Base-by-base conservation (phyloP, 2,113 vertebrate genomes). In the Megaptera novaeangliae region DNA sequence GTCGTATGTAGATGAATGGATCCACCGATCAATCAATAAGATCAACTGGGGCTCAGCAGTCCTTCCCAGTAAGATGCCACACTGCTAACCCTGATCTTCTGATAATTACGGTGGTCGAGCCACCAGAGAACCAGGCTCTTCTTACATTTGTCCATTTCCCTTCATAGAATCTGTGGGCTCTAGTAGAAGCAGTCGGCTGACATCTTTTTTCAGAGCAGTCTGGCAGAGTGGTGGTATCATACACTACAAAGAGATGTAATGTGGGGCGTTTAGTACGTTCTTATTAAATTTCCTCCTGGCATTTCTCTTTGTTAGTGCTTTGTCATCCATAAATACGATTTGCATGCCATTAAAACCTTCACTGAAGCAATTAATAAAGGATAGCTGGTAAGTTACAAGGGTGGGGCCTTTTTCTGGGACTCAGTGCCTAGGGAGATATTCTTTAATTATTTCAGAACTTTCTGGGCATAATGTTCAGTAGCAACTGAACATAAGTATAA, bases 131-230 rank as follows among this genome's bases (percentile, higher is more conserved):
- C 61, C 41, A 63, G 31, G 44, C 59, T 59, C 15, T 41, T 71
- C 41, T 89, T 34, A 12, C 6, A 8, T 66, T 61, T 85, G 71
- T 85, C n/a, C 49, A 8, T 88, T 72, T 96, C 44, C 29, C 18
- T 34, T 75, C 61, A 3, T 1, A 8, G 49, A 34, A 55, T 27
- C 64, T 27, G 61, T n/a, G 46, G 29, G 44, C 84, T 63, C 6
- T 11, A 8, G 59, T 31, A 64, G 46, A 64, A 95, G 80, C n/a
- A 66, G 94, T 72, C 80, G 39, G 88, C 69, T 77, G 88, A 55
- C 84, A 82, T 95, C 39, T 87, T 52, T 80, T 82, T 92, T 94
- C 86, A 91, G 92, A 88, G 96, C 18, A 1, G n/a, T 72, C 78
- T 36, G 69, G 46, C 46, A 23, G 74, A 84, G 87, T 68, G 57